Conservation (phyloP, 1,140 invertebrate genomes). For the Meloidogyne chitwoodi region DNA sequence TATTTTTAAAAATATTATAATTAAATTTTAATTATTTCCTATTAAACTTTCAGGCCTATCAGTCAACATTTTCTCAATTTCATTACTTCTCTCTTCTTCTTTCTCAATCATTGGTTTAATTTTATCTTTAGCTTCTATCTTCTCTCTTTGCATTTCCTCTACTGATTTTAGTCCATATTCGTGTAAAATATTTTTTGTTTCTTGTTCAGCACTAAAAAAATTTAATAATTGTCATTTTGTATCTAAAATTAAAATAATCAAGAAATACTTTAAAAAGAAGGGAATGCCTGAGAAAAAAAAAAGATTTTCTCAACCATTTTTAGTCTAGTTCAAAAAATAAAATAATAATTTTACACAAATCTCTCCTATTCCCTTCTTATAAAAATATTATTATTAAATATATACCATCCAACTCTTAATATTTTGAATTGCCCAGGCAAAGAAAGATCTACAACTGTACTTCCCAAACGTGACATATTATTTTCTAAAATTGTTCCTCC, state of each 20-base stretch:
- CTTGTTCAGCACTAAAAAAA: slow-evolving; percentile 2
- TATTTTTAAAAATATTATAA: not conserved
- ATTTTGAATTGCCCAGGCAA: slow-evolving; percentile 20
- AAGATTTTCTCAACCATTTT: too few species aligned
- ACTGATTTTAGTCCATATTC: slow-evolving; percentile 4
- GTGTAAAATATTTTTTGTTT: not conserved
- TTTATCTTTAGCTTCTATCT: not conserved
- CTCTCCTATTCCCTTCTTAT: too few species aligned
- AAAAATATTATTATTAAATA: too few species aligned
- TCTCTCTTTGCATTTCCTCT: slow-evolving; percentile 8
- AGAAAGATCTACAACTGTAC: slow-evolving; percentile 29
- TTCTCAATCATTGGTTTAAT: not conserved
- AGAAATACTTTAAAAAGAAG: too few species aligned
- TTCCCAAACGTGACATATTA: slow-evolving; percentile 23
- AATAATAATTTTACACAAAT: too few species aligned
- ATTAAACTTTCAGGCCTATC: not conserved
- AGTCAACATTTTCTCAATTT: not conserved
- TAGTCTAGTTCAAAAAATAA: too few species aligned
- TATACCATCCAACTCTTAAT: slow-evolving; percentile 22
- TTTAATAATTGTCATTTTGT: too few species aligned
- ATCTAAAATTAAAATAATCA: too few species aligned
- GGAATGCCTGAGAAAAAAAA: too few species aligned
- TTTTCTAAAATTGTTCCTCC: slow-evolving; percentile 23
- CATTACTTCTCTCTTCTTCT: not conserved
- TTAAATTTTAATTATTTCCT: not conserved